These are phyloP conservation scores for Nysson spinosus DNA, from an alignment of 2,888 invertebrate species.

Conservation along the genomic window DNA sequence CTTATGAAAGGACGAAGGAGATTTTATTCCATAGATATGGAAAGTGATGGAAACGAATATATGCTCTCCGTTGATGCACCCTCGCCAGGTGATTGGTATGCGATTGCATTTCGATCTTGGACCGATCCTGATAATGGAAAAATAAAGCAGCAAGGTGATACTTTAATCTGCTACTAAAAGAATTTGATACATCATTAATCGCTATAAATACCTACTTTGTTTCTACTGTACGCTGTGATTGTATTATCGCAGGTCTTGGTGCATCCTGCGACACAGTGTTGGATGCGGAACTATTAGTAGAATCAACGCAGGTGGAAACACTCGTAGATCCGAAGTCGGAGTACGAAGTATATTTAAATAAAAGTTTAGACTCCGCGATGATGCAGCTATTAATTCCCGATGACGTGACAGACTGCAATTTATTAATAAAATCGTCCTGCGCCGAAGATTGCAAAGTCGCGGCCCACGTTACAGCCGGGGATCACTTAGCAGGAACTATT, in stretches of 20 bases:
- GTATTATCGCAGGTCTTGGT: conserved; percentile 81
- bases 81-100: conserved; percentile 88
- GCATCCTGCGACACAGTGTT: conserved; percentile 83
- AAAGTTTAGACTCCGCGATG: conserved; percentile 59
- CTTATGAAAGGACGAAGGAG: conserved; percentile 79
- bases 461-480: conserved; percentile 62
- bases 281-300: conserved; percentile 82
- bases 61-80: conserved; percentile 83
- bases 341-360: conserved; percentile 54
- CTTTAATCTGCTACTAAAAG: not conserved
- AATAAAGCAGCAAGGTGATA: conserved; percentile 87
- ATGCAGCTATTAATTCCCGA: conserved; percentile 65
- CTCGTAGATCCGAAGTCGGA: conserved; percentile 44
- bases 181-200: too few relatives aligned
- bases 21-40: conserved; percentile 80
- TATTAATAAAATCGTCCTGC: conserved; percentile 66
- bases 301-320: conserved; percentile 74
- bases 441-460: conserved; percentile 64
- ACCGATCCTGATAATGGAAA: conserved; percentile 85
- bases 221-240: too few relatives aligned
- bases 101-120: conserved; percentile 87
- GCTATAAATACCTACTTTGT: not conserved
- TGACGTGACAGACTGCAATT: conserved; percentile 47
- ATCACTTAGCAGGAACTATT: conserved; percentile 50
- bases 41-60: conserved; percentile 81